These are phyloP conservation scores for Callaeas wilsoni DNA, from an alignment of 2,113 vertebrate species.

Conservation along the genomic window DNA sequence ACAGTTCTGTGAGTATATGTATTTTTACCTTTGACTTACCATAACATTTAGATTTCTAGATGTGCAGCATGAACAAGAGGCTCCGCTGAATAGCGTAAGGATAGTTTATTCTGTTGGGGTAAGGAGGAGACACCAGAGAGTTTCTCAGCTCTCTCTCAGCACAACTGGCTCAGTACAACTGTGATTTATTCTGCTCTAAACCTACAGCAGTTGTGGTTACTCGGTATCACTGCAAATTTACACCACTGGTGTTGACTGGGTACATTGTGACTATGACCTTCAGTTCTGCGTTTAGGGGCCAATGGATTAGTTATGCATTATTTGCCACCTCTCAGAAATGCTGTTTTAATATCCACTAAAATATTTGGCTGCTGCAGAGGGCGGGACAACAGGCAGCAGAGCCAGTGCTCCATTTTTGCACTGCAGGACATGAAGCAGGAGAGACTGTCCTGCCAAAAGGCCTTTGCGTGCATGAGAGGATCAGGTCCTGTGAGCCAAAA, in stretches of 20 bases:
- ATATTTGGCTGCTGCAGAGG: background rate
- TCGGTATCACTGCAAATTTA: background rate
- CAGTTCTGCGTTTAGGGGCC: background rate
- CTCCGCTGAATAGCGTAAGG: background rate
- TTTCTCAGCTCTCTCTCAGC: background rate
- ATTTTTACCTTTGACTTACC: background rate
- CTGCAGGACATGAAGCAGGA: background rate
- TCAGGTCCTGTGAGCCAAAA: background rate
- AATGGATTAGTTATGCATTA: background rate
- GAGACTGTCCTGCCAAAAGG: background rate
- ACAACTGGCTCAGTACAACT: background rate
- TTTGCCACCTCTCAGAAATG: background rate
- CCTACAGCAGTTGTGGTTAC: background rate
- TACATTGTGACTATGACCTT: rapidly evolving
- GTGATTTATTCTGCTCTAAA: background rate
- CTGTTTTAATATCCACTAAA: background rate
- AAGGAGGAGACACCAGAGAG: background rate
- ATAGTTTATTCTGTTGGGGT: background rate
- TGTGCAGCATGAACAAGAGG: background rate
- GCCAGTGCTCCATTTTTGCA: background rate
- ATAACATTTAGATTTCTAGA: background rate
- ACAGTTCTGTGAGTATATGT: background rate
- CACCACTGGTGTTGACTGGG: background rate
- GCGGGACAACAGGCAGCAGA: rapidly evolving
- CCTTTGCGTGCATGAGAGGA: background rate